Evolutionary conservation across 2,797 vertebrate genomes (phyloP).

Genomic region (Chiloscyllium punctatum): DNA sequence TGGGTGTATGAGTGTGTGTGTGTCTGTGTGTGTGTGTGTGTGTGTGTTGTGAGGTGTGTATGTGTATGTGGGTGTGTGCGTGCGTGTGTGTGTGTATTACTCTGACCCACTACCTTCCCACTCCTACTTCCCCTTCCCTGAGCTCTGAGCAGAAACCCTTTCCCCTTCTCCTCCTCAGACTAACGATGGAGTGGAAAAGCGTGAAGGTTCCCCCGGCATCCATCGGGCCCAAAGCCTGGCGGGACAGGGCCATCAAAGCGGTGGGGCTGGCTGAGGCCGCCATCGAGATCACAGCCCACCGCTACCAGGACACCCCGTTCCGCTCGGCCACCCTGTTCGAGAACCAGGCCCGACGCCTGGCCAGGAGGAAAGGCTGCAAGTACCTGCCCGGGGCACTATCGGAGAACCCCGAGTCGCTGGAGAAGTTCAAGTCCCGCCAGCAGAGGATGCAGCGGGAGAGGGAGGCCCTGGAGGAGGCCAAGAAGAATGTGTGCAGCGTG

Average conservation of each 20-base stretch:
- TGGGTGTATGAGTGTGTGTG: no score
- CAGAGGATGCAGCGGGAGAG: no score
- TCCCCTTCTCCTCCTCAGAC: neutral
- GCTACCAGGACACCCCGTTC: neutral
- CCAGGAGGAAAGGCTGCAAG: neutral
- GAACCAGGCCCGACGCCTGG: neutral
- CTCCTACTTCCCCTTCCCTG: neutral
- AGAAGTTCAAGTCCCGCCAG: neutral
- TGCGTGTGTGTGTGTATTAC: no score
- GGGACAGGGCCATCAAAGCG: neutral
- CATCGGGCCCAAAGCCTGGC: neutral
- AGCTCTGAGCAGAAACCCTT: neutral
- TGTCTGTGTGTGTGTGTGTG: no score
- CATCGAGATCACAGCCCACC: neutral
- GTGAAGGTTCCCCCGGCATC: neutral
- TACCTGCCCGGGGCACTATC: neutral
- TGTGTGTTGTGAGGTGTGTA: no score
- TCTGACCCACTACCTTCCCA: neutral
- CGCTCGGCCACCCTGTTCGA: neutral
- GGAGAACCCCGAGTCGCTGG: neutral
- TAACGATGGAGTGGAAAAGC: neutral
- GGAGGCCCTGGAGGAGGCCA: neutral
- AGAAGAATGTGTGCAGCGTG: neutral
- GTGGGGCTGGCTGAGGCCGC: conserved; percentile 9
- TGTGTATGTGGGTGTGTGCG: no score